Conservation (phyloP, 2,888 invertebrate species). For the Thymelicus sylvestris region DNA sequence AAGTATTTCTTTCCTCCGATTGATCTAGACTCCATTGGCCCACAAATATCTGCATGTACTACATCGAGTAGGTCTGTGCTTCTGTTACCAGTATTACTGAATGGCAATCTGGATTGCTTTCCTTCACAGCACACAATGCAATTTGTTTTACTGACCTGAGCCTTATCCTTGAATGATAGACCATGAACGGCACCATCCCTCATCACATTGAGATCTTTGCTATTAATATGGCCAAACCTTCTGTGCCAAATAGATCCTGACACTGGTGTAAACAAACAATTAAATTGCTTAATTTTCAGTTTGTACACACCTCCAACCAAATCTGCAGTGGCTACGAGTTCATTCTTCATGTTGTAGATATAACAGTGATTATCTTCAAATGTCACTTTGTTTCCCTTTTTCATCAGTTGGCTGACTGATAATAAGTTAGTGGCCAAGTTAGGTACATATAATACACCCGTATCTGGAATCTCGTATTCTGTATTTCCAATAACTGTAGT, state of each 20-base stretch:
- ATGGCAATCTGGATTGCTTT: neutral
- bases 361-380: neutral
- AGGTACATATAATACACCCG: slow-evolving; percentile 27
- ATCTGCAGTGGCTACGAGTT: slow-evolving; percentile 29
- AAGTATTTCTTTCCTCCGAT: neutral
- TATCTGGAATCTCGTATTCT: slow-evolving; percentile 23
- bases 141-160: neutral
- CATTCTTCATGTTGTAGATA: slow-evolving; percentile 28
- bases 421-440: slow-evolving; percentile 38
- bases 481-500: slow-evolving; percentile 31
- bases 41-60: neutral
- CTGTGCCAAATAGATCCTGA: too few relatives aligned
- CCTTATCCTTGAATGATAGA: neutral
- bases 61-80: neutral
- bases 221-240: neutral
- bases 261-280: too few relatives aligned
- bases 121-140: slow-evolving; percentile 2
- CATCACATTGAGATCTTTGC: neutral
- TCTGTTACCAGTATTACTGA: neutral
- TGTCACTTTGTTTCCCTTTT: slow-evolving; percentile 36
- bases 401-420: slow-evolving; percentile 44
- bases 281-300: slow-evolving; percentile 14
- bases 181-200: neutral
- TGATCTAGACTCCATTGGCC: neutral
- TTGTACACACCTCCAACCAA: slow-evolving; percentile 36